phyloP scores from a whole-genome alignment of 2,113 vertebrate genomes.

The Lichenostomus cassidix region DNA sequence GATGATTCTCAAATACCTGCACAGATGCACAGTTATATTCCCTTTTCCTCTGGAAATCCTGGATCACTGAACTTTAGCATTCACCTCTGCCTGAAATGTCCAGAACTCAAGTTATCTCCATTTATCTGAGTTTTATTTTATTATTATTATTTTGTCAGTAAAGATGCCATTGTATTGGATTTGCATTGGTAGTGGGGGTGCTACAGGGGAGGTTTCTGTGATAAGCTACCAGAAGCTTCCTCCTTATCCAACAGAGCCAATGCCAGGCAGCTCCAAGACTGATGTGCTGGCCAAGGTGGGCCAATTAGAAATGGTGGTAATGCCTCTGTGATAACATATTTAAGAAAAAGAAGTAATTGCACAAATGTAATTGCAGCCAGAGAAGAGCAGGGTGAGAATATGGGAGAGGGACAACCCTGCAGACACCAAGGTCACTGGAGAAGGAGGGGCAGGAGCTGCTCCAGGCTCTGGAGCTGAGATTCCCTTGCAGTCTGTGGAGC shows the following conservation, averaged over 20 bases:
- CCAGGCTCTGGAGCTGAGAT: neutral
- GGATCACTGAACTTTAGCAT: neutral
- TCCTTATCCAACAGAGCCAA: neutral
- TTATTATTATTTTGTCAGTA: neutral
- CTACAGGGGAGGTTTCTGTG: neutral
- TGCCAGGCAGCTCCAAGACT: neutral
- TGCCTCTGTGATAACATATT: neutral
- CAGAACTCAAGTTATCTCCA: neutral
- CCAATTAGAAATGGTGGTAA: neutral
- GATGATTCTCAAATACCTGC: neutral
- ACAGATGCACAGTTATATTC: neutral
- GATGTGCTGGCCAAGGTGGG: neutral
- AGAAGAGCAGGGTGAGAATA: neutral
- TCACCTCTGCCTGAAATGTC: neutral
- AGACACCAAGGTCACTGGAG: neutral
- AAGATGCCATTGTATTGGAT: neutral
- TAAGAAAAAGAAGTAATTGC: neutral
- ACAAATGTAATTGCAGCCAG: fast-evolving
- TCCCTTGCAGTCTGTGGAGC: neutral
- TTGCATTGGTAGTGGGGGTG: neutral
- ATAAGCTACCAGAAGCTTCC: neutral
- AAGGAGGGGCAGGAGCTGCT: neutral
- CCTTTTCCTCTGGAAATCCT: neutral
- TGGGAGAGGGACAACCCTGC: neutral
- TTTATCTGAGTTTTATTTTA: neutral